Conservation (phyloP, 2,888 invertebrate species). For the Griposia aprilina region DNA sequence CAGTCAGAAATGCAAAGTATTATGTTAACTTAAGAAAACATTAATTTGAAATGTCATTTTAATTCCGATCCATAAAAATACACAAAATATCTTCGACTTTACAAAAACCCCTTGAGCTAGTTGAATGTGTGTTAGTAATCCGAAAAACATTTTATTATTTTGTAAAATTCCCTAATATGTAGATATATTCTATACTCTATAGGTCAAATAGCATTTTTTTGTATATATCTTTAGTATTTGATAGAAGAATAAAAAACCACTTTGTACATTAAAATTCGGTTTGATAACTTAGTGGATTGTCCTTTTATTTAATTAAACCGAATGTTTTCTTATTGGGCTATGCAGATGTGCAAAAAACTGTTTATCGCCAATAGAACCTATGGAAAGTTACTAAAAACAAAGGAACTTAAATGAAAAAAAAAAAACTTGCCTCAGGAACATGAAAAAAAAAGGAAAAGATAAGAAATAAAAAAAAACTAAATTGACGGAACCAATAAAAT, state of each 20-base stretch:
- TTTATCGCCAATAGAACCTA: background rate
- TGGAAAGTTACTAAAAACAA: background rate
- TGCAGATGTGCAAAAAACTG: background rate
- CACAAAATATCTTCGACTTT: background rate
- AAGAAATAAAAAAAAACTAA: background rate
- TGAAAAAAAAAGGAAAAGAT: background rate
- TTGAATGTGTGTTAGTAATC: background rate
- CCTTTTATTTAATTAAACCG: background rate
- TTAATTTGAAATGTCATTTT: constrained; percentile 3
- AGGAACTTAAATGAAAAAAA: background rate
- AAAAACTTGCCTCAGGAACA: constrained; percentile 26
- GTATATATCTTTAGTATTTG: background rate
- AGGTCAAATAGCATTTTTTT: constrained; percentile 18
- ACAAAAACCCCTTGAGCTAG: background rate
- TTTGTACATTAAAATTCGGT: background rate
- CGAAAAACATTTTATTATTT: background rate
- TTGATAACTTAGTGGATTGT: background rate
- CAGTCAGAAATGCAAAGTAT: constrained; percentile 30
- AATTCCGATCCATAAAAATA: constrained; percentile 26
- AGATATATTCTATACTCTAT: background rate
- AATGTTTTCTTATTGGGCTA: background rate
- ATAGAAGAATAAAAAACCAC: background rate
- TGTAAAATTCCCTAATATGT: background rate
- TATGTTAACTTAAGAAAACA: constrained; percentile 13
- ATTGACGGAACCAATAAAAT: constrained; percentile 14